Base-by-base conservation (phyloP, 1,140 invertebrate species). In the Coptotermes formosanus region DNA sequence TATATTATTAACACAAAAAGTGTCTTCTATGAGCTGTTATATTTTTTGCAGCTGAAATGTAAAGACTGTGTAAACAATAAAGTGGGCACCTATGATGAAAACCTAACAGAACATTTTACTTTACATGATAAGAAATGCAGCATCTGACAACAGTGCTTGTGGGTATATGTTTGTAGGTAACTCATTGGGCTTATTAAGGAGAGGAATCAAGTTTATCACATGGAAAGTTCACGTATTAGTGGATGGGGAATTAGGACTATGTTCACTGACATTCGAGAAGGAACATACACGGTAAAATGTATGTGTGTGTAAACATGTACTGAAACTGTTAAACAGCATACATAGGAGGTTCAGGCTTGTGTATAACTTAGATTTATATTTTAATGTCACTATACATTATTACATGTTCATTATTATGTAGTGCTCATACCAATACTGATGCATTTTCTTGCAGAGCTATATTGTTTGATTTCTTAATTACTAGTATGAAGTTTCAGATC, bases 11-110 rank as follows among this genome's bases (percentile, higher is more conserved):
- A 75, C n/a, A 75, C n/a, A 75, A 75, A 30, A 30, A 75, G 25
- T 75, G 6, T 11, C 9, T 75, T 75, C 9, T 30, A 16, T 14
- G 14, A 25, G n/a, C 64, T 75, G 64, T 75, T 75, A 75, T 75
- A 75, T n/a, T 30, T 75, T 75, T 75, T 8, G n/a, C 7, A 75
- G 64, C 25, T 75, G 9, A 75, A n/a, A 75, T 75, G 64, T 75
- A 75, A 75, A 75, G 64, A n/a, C 64, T 75, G 25, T n/a, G 64
- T 75, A 75, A 75, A 75, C 64, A 75, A 75, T 75, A 75, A 75
- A 75, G 64, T 16, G 14, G 64, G 14, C 9, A 30, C 14, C 52
- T 48, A 21, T 55, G 52, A 19, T 19, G 1, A 55, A 55, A 55
- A 19, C 19, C 3, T 55, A n/a, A 75, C n/a, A n/a, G 11, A n/a